A percentile compares a stretch with the other conserved stretches of the same genome.
These are phyloP conservation scores for Ooceraea biroi DNA, from an alignment of 1,140 invertebrate genomes.

Conservation along the genomic window DNA sequence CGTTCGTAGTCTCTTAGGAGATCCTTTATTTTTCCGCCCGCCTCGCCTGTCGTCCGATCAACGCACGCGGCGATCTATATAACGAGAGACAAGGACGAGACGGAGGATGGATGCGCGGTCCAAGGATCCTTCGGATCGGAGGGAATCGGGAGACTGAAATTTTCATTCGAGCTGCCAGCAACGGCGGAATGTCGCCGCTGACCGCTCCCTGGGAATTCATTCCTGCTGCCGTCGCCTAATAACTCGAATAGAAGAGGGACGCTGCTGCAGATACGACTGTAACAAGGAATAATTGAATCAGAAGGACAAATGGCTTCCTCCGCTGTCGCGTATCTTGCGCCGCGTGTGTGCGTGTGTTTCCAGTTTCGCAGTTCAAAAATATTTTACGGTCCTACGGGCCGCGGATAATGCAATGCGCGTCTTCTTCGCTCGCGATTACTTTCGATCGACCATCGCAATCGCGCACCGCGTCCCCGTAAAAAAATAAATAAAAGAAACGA, in stretches of 20 bases:
- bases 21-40: slow-evolving; percentile 49
- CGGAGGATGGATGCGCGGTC: slow-evolving; percentile 3
- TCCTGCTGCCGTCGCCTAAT: slow-evolving; percentile 59
- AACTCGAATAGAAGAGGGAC: slow-evolving; percentile 63
- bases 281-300: slow-evolving; percentile 69
- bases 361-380: slow-evolving; percentile 1
- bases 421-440: slow-evolving; percentile 20
- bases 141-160: slow-evolving; percentile 72
- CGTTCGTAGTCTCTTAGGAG: not conserved
- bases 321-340: slow-evolving; percentile 6
- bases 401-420: not conserved
- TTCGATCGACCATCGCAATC: slow-evolving; percentile 2
- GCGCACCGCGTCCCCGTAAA: not conserved
- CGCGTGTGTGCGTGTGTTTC: slow-evolving; percentile 4
- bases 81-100: not conserved
- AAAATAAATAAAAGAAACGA: not conserved
- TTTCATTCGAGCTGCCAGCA: slow-evolving; percentile 67
- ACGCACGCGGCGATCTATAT: slow-evolving; percentile 27
- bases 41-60: slow-evolving; percentile 27
- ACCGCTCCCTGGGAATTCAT: slow-evolving; percentile 61
- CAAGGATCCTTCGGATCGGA: slow-evolving; percentile 66
- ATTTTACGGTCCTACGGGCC: slow-evolving; percentile 3
- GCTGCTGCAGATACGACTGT: slow-evolving; percentile 36
- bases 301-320: slow-evolving; percentile 29
- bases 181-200: slow-evolving; percentile 66